Evolutionary conservation across 2,113 vertebrate species (phyloP), one percentile per base, ranked within the genome.

Genomic region (Mesocricetus auratus): DNA sequence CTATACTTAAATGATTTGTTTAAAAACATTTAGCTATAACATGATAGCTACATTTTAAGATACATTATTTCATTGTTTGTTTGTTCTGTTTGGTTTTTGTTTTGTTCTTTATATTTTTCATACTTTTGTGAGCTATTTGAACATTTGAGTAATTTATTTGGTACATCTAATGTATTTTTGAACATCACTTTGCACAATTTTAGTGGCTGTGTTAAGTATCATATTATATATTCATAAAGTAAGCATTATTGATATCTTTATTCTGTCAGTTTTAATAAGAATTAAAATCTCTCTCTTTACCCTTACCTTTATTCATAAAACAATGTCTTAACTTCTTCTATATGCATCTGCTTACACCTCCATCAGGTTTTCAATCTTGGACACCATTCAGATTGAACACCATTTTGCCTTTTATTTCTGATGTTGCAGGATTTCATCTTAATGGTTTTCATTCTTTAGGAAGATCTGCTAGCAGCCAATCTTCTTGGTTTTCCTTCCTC

Each of bases 361-460:
- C 17, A 73, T 69, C 6, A 88, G 7, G 81, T 1, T 50, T 15
- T 78, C 68, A 77, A 81, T 5, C 11, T 89, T 78, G 58, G 81
- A 89, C 5, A 95, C n/a, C 47, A 96, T 58, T 85, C 69, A 95
- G 50, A 93, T 17, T 91, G 31, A 64, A 81, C 26, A 91, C n/a
- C 16, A 81, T n/a, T 85, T 88, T 26, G 69, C 88, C 82, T 93
- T 73, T 42, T 95, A 22, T 60, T 81, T 22, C n/a, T 56, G 10
- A 21, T 83, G 29, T 95, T 94, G 26, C 6, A 89, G 10, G 66
- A 7, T 81, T 94, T 47, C 11, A 22, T 79, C 47, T 71, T 64
- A 50, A 91, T 42, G 4, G 16, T 83, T 90, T 83, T 33, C 19
- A 50, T 94, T 77, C n/a, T 81, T 81, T 53, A 73, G 62, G 36